Evolutionary conservation across 2,797 vertebrate genomes (phyloP).

Genomic region (Chaetophractus vellerosus): DNA sequence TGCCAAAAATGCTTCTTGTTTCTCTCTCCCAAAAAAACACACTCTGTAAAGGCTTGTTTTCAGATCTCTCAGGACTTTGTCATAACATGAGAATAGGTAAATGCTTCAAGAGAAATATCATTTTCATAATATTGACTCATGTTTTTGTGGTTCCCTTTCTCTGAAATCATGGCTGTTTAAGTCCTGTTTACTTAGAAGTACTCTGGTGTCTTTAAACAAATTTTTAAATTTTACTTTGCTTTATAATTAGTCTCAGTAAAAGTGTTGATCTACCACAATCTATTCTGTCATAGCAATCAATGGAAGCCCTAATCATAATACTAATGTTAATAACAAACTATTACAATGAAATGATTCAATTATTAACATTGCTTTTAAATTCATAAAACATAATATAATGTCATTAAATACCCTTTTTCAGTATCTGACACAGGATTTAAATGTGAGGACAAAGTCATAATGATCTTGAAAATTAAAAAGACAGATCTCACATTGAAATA

Average conservation of each 20-base stretch:
- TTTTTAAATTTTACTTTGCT: background rate
- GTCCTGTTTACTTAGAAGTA: background rate
- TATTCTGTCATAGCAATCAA: background rate
- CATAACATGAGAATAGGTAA: background rate
- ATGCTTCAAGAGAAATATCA: too few species aligned
- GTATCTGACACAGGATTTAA: background rate
- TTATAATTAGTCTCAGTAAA: background rate
- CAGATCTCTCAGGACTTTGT: background rate
- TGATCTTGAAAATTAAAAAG: background rate
- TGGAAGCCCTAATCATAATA: background rate
- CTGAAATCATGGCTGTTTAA: background rate
- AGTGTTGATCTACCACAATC: background rate
- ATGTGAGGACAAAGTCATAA: background rate
- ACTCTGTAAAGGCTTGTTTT: too few species aligned
- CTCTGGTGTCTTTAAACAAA: background rate
- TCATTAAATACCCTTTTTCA: background rate
- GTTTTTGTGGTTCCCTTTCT: background rate
- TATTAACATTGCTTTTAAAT: background rate
- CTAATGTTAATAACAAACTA: background rate
- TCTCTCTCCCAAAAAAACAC: background rate
- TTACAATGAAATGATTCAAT: background rate
- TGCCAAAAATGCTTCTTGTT: background rate
- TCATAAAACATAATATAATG: background rate
- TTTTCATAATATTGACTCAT: background rate
- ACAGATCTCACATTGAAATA: background rate